Conservation (phyloP, 2,797 vertebrate species). For the Lagorchestes hirsutus region DNA sequence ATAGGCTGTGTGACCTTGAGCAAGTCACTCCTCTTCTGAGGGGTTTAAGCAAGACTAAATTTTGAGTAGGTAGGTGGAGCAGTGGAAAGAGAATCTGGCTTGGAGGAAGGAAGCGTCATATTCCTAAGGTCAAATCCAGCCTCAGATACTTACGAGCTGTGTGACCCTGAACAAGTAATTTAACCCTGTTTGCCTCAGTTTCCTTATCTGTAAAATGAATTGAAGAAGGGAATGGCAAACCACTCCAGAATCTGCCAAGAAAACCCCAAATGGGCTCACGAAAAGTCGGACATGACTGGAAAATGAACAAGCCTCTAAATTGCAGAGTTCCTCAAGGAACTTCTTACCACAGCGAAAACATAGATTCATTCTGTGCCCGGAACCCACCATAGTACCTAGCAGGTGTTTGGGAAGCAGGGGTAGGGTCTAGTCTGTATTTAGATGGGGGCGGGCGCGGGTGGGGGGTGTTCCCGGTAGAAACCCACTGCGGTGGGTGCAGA, state of each 20-base stretch:
- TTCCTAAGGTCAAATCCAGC: background rate
- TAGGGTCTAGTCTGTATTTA: background rate
- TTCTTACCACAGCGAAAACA: background rate
- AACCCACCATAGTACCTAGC: background rate
- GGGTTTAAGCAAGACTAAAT: background rate
- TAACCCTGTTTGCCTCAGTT: background rate
- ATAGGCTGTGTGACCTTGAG: background rate
- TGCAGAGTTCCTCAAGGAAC: background rate
- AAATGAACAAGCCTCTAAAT: background rate
- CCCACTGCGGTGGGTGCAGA: background rate
- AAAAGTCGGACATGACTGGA: background rate
- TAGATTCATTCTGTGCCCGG: background rate
- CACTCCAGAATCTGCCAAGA: background rate
- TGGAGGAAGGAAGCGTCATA: background rate
- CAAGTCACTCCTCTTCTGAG: background rate
- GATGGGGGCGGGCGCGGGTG: background rate
- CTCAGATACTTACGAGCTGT: background rate
- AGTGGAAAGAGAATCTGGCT: background rate
- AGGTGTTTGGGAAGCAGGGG: background rate
- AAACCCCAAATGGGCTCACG: no score
- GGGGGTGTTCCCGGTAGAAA: background rate
- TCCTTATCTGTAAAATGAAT: background rate
- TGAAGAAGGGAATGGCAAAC: background rate
- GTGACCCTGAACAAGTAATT: background rate
- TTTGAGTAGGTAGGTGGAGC: background rate